Conservation (phyloP, 2,888 invertebrate species). For the Lypha dubia region DNA sequence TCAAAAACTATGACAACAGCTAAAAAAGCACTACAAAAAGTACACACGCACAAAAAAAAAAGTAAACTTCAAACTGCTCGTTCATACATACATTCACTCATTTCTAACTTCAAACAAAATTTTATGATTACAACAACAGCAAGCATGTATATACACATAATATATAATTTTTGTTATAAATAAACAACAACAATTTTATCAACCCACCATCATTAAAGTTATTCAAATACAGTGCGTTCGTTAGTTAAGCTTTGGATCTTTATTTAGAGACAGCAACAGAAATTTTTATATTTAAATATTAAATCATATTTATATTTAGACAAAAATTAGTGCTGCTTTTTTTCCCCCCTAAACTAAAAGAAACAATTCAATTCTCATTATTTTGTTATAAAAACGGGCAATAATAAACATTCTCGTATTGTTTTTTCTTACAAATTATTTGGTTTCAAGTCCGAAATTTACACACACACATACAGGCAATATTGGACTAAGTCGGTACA, state of each 20-base stretch:
- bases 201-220: constrained; percentile 51
- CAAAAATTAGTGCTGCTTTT: no score
- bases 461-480: no score
- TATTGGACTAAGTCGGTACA: no score
- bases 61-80: constrained; percentile 15
- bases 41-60: background rate
- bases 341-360: no score
- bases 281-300: background rate
- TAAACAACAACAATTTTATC: constrained; percentile 32
- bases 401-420: no score
- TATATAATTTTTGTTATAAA: background rate
- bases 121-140: background rate
- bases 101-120: background rate
- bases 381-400: no score
- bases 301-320: background rate
- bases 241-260: background rate
- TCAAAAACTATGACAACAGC: constrained; percentile 56
- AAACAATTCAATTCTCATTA: no score
- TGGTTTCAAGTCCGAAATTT: no score
- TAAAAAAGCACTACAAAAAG: constrained; percentile 38
- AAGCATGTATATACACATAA: background rate
- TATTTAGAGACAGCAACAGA: background rate
- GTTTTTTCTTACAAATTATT: no score
- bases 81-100: no score
- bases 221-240: constrained; percentile 13